Evolutionary conservation across 1,140 invertebrate genomes (phyloP), one percentile per base, ranked within the genome.

Genomic region (Drosophila rhopaloa): DNA sequence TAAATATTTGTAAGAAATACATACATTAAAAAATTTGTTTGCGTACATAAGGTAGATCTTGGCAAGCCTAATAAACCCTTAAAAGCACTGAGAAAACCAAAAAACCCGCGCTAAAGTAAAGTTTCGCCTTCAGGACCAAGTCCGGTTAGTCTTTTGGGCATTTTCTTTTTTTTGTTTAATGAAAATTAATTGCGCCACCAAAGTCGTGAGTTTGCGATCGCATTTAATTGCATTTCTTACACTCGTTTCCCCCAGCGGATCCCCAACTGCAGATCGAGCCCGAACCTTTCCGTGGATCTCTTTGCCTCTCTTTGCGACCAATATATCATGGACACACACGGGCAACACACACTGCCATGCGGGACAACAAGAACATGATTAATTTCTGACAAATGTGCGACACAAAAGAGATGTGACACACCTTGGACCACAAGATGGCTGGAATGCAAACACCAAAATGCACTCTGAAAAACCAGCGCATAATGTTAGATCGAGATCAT

Each of bases 341-440:
- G 48, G 48, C 29, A 27, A 65, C 53, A 56, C 57, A 80, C 38
- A 59, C 53, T 47, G 27, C 46, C 65, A 76, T 50, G 55, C 59
- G 60, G 75, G 82, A 82, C 67, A 71, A 90, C 79, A 86, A 82
- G 81, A 79, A 66, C 86, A 90, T 90, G 86, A 90, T 91, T 90
- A 90, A 90, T 90, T 88, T 90, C 79, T 90, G 86, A 90, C 86
- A 90, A 90, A 90, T 90, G 88, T 90, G 76, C 86, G 76, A 83
- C 79, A 89, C 79, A 89, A 89, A 89, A 79, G 79, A 90, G 82
- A 86, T 90, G 86, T 90, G 86, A 90, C 86, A 91, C 83, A 86
- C 83, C 84, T 88, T 62, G 79, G 46, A 72, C 77, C 75, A 72
- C 82, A 86, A 86, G 82, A 86, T 86, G 82, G 82, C 82, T 65